These are phyloP conservation scores for Leucozona laternaria DNA, from an alignment of 2,888 invertebrate species.

Conservation along the genomic window DNA sequence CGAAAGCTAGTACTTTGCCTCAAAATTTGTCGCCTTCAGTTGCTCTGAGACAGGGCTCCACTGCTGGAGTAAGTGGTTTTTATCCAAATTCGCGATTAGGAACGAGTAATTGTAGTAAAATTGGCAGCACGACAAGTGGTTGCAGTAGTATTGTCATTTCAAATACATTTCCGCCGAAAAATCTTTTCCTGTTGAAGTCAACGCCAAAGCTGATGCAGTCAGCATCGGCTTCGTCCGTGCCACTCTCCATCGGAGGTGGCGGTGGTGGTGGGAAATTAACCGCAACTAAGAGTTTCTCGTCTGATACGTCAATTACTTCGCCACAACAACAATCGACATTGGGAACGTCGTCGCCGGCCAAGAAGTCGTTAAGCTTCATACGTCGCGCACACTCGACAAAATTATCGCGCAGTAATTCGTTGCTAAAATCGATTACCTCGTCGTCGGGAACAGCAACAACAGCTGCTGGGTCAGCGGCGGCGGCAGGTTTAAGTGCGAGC, in stretches of 20 bases:
- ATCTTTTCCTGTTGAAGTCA: slow-evolving; percentile 83
- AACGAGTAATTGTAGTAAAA: slow-evolving; percentile 77
- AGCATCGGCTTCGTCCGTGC: slow-evolving; percentile 71
- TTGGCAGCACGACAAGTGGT: slow-evolving; percentile 64
- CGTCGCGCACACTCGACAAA: slow-evolving; percentile 90
- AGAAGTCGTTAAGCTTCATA: slow-evolving; percentile 87
- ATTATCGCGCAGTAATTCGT: slow-evolving; percentile 87
- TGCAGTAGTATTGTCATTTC: slow-evolving; percentile 78
- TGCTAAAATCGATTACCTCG: slow-evolving; percentile 86
- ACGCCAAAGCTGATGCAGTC: slow-evolving; percentile 79
- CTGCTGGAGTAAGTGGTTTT: slow-evolving; percentile 36
- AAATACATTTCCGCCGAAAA: slow-evolving; percentile 83
- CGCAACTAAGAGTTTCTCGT: slow-evolving; percentile 77
- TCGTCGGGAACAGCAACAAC: slow-evolving; percentile 59
- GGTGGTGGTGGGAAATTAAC: slow-evolving; percentile 65
- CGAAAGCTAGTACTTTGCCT: slow-evolving; percentile 87
- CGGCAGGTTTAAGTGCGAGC: slow-evolving; percentile 42
- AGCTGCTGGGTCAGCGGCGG: slow-evolving; percentile 39
- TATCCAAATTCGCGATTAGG: slow-evolving; percentile 53
- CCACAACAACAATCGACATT: slow-evolving; percentile 78
- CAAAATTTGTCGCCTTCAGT: slow-evolving; percentile 85
- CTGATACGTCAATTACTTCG: slow-evolving; percentile 76
- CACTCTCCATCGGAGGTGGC: slow-evolving; percentile 54
- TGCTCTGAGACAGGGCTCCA: slow-evolving; percentile 78
- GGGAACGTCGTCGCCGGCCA: slow-evolving; percentile 84